Evolutionary conservation across 2,797 vertebrate genomes (phyloP), one percentile per base, ranked within the genome.

Genomic region (Clarias fuscus): DNA sequence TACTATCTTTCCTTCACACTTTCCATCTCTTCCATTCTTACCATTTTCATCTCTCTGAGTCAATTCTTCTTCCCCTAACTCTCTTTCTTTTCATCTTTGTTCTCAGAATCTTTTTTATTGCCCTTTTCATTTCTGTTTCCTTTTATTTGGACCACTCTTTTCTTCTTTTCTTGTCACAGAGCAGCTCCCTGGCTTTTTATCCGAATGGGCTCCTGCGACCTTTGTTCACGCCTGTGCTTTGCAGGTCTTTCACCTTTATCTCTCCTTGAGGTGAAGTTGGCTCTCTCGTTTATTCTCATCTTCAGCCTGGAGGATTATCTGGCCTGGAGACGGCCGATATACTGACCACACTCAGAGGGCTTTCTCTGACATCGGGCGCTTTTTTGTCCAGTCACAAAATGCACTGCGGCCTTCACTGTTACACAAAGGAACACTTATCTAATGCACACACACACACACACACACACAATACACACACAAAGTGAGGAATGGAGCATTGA

Each of bases 191-290:
- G 85, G 88, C 59, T 89, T 83, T 85, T 86, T 82, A 85, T 88
- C 83, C 77, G 11, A 53, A 24, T 40, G 78, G 85, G 86, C 58
- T 85, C 87, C 87, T 73, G 17, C 75, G 56, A 89, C 89, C 90
- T 92, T 91, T 91, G 89, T 92, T 91, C 87, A 87, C 77, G 77
- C 43, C 81, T 14, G 82, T 67, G 85, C 86, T 85, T 92, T 91
- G 92, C 89, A 91, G 90, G 88, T 90, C 85, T 62, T 84, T 83
- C 84, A 92, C 91, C 91, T 92, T 91, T 92, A 91, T 93, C 90
- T 91, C 18, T 73, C 88, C 89, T 59, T 40, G 90, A 89, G 91
- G 90, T 93, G 90, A 89, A 82, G 90, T 37, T 86, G 87, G 82
- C 22, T 22, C 40, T n/a, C n/a, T 62, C 70, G 53, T 72, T 73